Conservation (phyloP, 2,113 vertebrate genomes). For the Gymnobelideus leadbeateri region DNA sequence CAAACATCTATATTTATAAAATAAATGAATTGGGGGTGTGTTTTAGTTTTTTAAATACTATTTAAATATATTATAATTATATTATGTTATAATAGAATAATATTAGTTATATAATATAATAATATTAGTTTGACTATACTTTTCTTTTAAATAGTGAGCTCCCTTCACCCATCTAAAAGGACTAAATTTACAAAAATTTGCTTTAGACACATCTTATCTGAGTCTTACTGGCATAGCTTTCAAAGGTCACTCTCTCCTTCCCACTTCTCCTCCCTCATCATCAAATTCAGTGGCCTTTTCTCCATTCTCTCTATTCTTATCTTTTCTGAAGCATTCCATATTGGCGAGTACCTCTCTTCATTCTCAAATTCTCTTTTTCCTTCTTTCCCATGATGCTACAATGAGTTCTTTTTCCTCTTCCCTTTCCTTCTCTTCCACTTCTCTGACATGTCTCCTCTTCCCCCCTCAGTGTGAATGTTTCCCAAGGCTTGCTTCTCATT, state of each 20-base stretch:
- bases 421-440: neutral
- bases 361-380: neutral
- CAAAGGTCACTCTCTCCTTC: neutral
- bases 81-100: no score
- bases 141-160: neutral
- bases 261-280: neutral
- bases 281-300: neutral
- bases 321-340: neutral
- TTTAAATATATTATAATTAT: no score
- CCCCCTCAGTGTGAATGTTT: neutral
- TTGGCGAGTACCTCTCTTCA: neutral
- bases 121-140: neutral
- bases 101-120: neutral
- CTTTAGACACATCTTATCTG: neutral
- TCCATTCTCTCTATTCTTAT: neutral
- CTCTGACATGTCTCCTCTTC: neutral
- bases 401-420: neutral
- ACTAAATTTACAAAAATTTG: neutral
- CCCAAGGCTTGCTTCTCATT: neutral
- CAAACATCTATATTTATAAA: slow-evolving; percentile 12
- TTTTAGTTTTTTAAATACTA: neutral
- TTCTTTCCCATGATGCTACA: no score
- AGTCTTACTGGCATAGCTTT: neutral
- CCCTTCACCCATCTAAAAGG: neutral
- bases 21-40: neutral